Percentiles rank a stretch among this genome's conserved stretches.
phyloP scores from a whole-genome alignment of 2,113 vertebrate species.

The Rhizomys pruinosus region DNA sequence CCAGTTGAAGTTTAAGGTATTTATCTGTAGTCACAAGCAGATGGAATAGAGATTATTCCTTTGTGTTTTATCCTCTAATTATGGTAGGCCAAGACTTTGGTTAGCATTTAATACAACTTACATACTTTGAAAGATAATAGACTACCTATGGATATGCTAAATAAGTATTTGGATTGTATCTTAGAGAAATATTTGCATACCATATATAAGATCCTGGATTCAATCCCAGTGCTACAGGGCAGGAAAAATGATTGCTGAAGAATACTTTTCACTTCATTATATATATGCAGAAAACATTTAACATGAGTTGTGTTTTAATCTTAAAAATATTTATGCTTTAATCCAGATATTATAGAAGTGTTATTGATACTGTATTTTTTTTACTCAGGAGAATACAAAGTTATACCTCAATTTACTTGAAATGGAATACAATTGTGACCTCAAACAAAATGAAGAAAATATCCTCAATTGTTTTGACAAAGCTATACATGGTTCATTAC shows the following conservation, averaged over 20 bases:
- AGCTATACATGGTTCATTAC: slow-evolving; percentile 91
- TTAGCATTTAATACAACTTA: background rate
- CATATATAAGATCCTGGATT: background rate
- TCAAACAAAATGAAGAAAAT: slow-evolving; percentile 94
- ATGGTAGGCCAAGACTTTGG: background rate
- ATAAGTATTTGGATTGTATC: background rate
- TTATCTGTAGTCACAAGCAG: background rate
- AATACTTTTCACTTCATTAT: background rate
- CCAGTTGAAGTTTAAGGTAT: background rate
- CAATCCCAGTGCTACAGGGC: background rate
- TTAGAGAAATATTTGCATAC: background rate
- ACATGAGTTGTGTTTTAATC: slow-evolving; percentile 43
- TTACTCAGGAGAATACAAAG: slow-evolving; percentile 92
- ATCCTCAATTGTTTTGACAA: slow-evolving; percentile 95
- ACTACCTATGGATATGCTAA: background rate
- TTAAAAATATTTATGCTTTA: slow-evolving; percentile 53
- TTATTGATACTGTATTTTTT: slow-evolving; percentile 59
- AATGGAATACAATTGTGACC: slow-evolving; percentile 95
- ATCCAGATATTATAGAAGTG: slow-evolving; percentile 35
- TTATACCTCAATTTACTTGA: slow-evolving; percentile 98
- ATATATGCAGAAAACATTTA: slow-evolving; percentile 19
- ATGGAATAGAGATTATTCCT: background rate
- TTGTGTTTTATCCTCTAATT: slow-evolving; percentile 47
- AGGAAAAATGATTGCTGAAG: background rate
- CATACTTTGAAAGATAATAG: background rate